Evolutionary conservation across 2,888 invertebrate genomes (phyloP).

Genomic region (Eulithis testata): DNA sequence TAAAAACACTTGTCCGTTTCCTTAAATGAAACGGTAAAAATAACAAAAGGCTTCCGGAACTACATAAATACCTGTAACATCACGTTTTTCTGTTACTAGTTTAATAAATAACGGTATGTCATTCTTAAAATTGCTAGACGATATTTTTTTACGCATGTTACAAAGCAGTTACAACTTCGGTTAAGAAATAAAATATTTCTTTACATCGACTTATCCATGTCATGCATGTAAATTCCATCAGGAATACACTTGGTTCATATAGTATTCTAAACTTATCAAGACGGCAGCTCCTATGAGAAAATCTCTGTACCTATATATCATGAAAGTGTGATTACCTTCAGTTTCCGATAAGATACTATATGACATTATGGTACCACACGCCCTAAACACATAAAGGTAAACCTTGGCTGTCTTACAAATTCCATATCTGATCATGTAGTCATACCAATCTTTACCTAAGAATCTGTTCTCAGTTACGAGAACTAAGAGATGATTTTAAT

Average conservation of each 20-base stretch:
- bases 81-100: slow-evolving; percentile 17
- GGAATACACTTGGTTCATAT: too few relatives aligned
- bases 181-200: too few relatives aligned
- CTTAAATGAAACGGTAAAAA: slow-evolving; percentile 29
- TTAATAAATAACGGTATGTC: slow-evolving; percentile 18
- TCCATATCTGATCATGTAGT: too few relatives aligned
- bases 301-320: background rate
- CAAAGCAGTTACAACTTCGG: too few relatives aligned
- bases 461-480: too few relatives aligned
- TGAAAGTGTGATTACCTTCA: background rate
- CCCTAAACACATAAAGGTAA: slow-evolving; percentile 31
- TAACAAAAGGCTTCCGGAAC: slow-evolving; percentile 35
- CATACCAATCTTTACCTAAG: too few relatives aligned
- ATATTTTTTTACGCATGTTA: background rate
- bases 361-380: slow-evolving; percentile 16
- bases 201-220: too few relatives aligned
- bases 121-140: background rate
- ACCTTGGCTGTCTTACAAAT: slow-evolving; percentile 18
- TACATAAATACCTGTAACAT: slow-evolving; percentile 13
- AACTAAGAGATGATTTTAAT: too few relatives aligned
- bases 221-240: too few relatives aligned
- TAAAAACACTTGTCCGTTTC: slow-evolving; percentile 26
- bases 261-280: too few relatives aligned
- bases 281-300: background rate
- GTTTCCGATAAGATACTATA: slow-evolving; percentile 35